A percentile compares a stretch with the other conserved stretches of the same genome.
Conservation (phyloP, 2,797 vertebrate species). For the Acrossocheilus fasciatus region DNA sequence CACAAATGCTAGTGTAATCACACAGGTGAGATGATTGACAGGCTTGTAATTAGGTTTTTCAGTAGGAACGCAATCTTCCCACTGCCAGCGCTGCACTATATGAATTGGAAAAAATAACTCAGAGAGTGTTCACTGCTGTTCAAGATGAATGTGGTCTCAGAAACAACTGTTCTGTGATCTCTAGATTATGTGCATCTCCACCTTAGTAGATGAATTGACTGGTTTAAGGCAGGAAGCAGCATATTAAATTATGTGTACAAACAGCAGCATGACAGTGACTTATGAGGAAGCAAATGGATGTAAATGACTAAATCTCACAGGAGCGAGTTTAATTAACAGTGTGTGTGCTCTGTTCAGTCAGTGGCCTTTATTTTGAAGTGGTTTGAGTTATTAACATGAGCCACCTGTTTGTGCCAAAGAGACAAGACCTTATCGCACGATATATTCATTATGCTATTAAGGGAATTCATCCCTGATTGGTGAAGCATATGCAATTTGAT, state of each 20-base stretch:
- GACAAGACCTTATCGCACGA: neutral
- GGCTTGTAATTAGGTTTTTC: constrained; percentile 43
- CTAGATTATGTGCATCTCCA: neutral
- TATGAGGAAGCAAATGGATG: constrained; percentile 22
- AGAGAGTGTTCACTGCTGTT: neutral
- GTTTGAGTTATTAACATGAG: constrained; percentile 17
- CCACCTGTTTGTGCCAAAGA: constrained; percentile 17
- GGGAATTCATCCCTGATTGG: neutral
- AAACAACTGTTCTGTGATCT: constrained; percentile 24
- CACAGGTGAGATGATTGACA: constrained; percentile 37
- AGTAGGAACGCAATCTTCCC: constrained; percentile 30
- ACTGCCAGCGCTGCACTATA: constrained; percentile 7
- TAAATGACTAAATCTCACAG: constrained; percentile 26
- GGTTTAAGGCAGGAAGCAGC: neutral
- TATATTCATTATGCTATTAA: constrained; percentile 33
- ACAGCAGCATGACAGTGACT: constrained; percentile 2
- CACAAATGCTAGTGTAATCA: constrained; percentile 34
- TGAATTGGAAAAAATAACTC: constrained; percentile 2
- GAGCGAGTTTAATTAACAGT: constrained; percentile 14
- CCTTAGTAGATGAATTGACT: neutral
- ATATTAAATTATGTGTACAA: neutral
- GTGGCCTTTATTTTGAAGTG: constrained; percentile 15
- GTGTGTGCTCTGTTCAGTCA: neutral
- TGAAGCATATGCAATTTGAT: neutral
- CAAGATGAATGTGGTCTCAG: constrained; percentile 6